Percentiles rank a stretch among this genome's conserved stretches.
These are phyloP conservation scores for Perca flavescens DNA, from an alignment of 2,113 vertebrate species.

Conservation along the genomic window DNA sequence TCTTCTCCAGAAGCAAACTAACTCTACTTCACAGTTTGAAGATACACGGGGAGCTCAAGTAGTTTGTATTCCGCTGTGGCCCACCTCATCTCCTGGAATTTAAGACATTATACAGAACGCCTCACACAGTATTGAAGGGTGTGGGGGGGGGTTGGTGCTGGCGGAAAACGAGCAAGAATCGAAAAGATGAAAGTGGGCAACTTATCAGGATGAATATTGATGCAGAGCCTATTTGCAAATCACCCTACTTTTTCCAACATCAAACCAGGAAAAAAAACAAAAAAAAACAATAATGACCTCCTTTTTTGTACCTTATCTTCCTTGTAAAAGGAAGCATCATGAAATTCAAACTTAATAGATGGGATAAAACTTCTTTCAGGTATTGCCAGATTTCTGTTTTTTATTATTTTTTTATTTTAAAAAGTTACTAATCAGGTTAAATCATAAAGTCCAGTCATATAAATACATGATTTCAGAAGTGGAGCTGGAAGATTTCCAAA, in stretches of 20 bases:
- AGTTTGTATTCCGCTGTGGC: slow-evolving; percentile 45
- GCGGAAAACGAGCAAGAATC: slow-evolving; percentile 14
- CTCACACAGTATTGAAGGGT: slow-evolving; percentile 14
- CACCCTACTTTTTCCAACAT: slow-evolving; percentile 58
- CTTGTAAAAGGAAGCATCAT: not conserved
- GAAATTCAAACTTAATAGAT: not conserved
- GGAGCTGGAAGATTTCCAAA: not conserved
- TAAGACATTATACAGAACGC: slow-evolving; percentile 38
- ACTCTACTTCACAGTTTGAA: slow-evolving; percentile 31
- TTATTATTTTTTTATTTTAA: not conserved
- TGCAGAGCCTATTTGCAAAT: slow-evolving; percentile 54
- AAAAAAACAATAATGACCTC: slow-evolving; percentile 62
- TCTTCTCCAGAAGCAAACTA: slow-evolving; percentile 16
- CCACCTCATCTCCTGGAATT: slow-evolving; percentile 30
- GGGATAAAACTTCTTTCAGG: slow-evolving; percentile 2
- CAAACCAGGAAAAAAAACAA: slow-evolving; percentile 30
- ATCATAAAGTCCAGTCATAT: not conserved
- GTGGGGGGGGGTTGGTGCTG: not conserved
- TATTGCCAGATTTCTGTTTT: not conserved
- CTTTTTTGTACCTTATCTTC: slow-evolving; percentile 49
- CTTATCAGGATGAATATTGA: slow-evolving; percentile 70
- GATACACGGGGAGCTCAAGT: slow-evolving; percentile 15
- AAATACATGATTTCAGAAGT: slow-evolving; percentile 5
- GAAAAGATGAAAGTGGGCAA: slow-evolving; percentile 64
- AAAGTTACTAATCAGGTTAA: not conserved